These are phyloP conservation scores for Tyrophagus putrescentiae DNA, from an alignment of 1,140 invertebrate species.

Conservation along the genomic window DNA sequence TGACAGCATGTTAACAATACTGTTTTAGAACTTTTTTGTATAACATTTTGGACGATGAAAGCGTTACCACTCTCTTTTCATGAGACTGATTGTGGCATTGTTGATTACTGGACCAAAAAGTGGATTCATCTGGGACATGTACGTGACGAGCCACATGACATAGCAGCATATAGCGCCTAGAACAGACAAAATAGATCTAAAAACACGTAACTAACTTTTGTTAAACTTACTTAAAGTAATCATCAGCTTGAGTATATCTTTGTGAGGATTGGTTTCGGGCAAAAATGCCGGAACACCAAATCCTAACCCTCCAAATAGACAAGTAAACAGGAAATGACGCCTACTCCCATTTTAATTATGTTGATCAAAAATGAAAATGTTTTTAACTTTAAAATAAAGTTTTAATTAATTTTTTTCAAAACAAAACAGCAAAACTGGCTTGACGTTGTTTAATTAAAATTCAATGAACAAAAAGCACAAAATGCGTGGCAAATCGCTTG, in stretches of 20 bases:
- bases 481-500: no score
- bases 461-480: no score
- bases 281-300: slow-evolving; percentile 8
- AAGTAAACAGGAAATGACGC: slow-evolving; percentile 9
- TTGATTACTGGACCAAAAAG: slow-evolving; percentile 68
- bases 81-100: slow-evolving; percentile 52
- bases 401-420: no score
- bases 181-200: neutral
- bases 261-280: slow-evolving; percentile 9
- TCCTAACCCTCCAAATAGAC: slow-evolving; percentile 6
- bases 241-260: slow-evolving; percentile 13
- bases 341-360: slow-evolving; percentile 7
- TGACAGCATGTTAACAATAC: no score
- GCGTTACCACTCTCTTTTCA: slow-evolving; percentile 33
- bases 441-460: no score
- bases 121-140: slow-evolving; percentile 88
- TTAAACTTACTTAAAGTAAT: slow-evolving; percentile 10
- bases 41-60: no score
- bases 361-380: no score
- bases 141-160: slow-evolving; percentile 78
- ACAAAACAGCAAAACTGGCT: no score
- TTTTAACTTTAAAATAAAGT: no score
- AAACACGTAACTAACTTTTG: neutral
- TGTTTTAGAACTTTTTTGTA: no score
- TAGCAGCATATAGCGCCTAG: slow-evolving; percentile 76